Evolutionary conservation across 2,113 vertebrate species (phyloP).

Genomic region (Cathartes aura): DNA sequence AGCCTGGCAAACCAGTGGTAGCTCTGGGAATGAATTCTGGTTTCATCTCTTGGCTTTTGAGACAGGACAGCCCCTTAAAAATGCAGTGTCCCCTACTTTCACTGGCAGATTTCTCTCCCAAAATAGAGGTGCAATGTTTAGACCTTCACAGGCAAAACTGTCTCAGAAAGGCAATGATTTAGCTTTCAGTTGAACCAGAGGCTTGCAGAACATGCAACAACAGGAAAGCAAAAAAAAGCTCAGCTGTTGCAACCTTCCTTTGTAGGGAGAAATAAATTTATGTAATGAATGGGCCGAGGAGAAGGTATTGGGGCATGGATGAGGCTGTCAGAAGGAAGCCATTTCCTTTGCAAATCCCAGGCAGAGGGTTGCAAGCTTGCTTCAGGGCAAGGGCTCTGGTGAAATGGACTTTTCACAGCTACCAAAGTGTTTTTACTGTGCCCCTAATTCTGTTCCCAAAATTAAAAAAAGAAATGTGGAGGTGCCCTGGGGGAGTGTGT

Average conservation of each 20-base stretch:
- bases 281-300: neutral
- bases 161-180: neutral
- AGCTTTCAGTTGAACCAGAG: neutral
- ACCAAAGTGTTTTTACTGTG: neutral
- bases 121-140: neutral
- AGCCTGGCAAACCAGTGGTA: neutral
- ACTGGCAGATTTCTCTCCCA: neutral
- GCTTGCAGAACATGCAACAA: neutral
- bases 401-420: neutral
- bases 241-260: neutral
- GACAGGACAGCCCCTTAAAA: neutral
- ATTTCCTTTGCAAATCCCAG: neutral
- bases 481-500: fast-evolving
- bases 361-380: neutral
- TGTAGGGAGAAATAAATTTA: neutral
- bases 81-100: neutral
- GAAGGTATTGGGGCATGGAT: neutral
- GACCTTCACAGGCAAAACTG: neutral
- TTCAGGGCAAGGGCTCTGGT: neutral
- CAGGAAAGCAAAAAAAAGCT: neutral
- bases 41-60: neutral
- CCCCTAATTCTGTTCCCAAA: neutral
- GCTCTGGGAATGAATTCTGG: neutral
- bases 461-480: neutral
- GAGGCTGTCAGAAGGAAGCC: neutral